phyloP scores from a whole-genome alignment of 2,888 invertebrate genomes.

The Craniophora ligustri region DNA sequence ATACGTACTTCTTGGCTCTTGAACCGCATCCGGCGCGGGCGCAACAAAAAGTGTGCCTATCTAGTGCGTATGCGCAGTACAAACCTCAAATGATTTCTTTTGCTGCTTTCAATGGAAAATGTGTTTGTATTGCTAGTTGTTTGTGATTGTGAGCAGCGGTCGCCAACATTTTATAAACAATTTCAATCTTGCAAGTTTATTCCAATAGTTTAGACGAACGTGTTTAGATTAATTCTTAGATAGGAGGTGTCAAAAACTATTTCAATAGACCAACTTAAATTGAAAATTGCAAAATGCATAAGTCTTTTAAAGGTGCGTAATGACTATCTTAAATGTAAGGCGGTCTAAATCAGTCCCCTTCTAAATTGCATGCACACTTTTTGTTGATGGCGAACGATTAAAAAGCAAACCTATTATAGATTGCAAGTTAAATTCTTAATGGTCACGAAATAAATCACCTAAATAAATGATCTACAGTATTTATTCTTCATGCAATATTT shows the following conservation, averaged over 20 bases:
- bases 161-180: slow-evolving; percentile 63
- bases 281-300: slow-evolving; percentile 10
- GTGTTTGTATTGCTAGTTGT: slow-evolving; percentile 72
- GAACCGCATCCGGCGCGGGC: slow-evolving; percentile 81
- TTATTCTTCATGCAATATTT: slow-evolving; percentile 37
- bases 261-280: not conserved
- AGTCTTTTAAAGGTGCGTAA: slow-evolving; percentile 20
- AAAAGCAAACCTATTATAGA: slow-evolving; percentile 15
- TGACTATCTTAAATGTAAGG: slow-evolving; percentile 21
- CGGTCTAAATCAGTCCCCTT: slow-evolving; percentile 16
- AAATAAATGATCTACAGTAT: slow-evolving; percentile 34
- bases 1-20: slow-evolving; percentile 42
- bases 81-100: slow-evolving; percentile 83
- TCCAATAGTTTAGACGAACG: not conserved
- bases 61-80: slow-evolving; percentile 63
- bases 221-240: not conserved
- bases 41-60: slow-evolving; percentile 75
- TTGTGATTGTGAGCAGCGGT: slow-evolving; percentile 59
- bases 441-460: slow-evolving; percentile 53
- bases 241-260: too few relatives aligned
- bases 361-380: slow-evolving; percentile 36
- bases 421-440: slow-evolving; percentile 31
- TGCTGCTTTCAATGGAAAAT: slow-evolving; percentile 70
- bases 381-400: slow-evolving; percentile 19
- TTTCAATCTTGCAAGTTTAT: not conserved